A percentile compares a stretch with the other conserved stretches of the same genome.
phyloP scores from a whole-genome alignment of 2,888 invertebrate species.

The Opisthograptis luteolata region DNA sequence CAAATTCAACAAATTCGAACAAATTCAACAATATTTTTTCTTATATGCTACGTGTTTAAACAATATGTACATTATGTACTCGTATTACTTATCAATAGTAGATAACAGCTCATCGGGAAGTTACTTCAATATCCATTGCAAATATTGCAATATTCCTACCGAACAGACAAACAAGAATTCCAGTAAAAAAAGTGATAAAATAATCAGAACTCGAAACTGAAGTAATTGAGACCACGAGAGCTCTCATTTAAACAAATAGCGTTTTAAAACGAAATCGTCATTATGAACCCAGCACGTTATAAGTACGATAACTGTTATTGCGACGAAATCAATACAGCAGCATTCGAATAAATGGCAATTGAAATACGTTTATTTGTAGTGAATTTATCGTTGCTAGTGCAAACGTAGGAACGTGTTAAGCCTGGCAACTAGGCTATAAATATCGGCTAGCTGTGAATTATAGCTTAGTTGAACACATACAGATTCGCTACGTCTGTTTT shows the following conservation, averaged over 20 bases:
- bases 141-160: too few species aligned
- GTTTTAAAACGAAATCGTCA: slow-evolving; percentile 1
- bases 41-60: too few species aligned
- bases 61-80: too few species aligned
- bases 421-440: slow-evolving; percentile 67
- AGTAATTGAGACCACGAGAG: slow-evolving; percentile 8
- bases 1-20: too few species aligned
- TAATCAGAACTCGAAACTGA: slow-evolving; percentile 1
- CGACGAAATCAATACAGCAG: not conserved
- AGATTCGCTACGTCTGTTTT: slow-evolving; percentile 53
- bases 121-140: too few species aligned
- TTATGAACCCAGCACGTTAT: slow-evolving; percentile 4
- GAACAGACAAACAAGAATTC: too few species aligned
- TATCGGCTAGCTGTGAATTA: slow-evolving; percentile 68
- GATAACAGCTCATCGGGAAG: too few species aligned
- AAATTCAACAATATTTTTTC: too few species aligned
- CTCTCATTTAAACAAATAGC: slow-evolving; percentile 1
- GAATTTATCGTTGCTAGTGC: slow-evolving; percentile 58
- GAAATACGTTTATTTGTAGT: slow-evolving; percentile 54
- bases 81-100: too few species aligned
- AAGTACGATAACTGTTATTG: not conserved
- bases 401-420: slow-evolving; percentile 67
- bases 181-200: too few species aligned
- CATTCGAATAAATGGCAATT: slow-evolving; percentile 38
- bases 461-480: slow-evolving; percentile 56